Percentiles rank a stretch among this genome's conserved stretches.
Conservation (phyloP, 2,113 vertebrate species). For the Ovis canadensis region DNA sequence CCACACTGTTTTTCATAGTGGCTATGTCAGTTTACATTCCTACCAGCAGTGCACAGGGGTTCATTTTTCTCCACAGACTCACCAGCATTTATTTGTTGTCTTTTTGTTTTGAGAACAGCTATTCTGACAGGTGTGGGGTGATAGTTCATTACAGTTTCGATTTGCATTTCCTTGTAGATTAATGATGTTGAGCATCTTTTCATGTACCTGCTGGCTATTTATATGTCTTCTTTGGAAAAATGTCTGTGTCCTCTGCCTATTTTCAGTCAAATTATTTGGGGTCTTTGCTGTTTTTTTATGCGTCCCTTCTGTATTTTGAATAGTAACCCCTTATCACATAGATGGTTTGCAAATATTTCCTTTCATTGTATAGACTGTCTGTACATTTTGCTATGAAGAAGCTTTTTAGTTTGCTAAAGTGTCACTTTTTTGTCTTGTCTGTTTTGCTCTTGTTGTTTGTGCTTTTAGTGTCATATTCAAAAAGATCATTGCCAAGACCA, state of each 20-base stretch:
- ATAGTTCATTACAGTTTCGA: neutral
- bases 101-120: neutral
- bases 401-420: neutral
- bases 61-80: neutral
- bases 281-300: neutral
- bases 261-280: neutral
- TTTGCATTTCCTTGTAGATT: neutral
- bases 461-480: neutral
- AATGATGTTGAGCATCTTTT: neutral
- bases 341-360: neutral
- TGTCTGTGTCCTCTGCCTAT: neutral
- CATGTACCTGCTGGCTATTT: neutral
- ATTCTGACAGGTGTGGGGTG: neutral
- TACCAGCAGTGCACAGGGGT: neutral
- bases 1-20: neutral
- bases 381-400: neutral
- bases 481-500: neutral
- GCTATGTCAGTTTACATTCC: neutral
- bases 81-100: neutral
- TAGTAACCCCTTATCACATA: neutral
- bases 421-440: neutral
- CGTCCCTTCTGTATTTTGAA: neutral
- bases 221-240: neutral
- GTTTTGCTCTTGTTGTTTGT: neutral
- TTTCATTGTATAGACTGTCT: neutral